Percentiles rank a stretch among this genome's conserved stretches.
Evolutionary conservation across 2,113 vertebrate species (phyloP).

Genomic region (Archilochus colubris): DNA sequence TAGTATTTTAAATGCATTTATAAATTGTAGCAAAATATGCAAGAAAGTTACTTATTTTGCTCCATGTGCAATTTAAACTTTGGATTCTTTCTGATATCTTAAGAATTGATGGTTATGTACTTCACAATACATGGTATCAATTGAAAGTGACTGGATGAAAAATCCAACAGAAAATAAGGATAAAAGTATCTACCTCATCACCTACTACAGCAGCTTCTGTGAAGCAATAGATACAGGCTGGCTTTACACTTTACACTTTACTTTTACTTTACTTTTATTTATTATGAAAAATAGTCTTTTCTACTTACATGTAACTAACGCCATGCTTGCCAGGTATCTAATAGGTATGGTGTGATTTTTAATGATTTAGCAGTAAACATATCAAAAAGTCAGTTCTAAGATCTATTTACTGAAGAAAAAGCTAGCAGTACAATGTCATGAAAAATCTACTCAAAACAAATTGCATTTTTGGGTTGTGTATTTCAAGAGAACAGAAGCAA

Average conservation of each 20-base stretch:
- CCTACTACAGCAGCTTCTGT: background rate
- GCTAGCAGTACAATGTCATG: background rate
- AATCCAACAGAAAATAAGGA: background rate
- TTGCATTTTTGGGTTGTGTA: background rate
- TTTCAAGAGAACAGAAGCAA: conserved; percentile 10
- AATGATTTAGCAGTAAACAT: background rate
- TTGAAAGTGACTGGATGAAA: background rate
- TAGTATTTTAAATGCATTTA: background rate
- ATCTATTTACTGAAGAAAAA: background rate
- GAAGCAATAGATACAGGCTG: background rate
- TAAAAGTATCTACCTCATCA: background rate
- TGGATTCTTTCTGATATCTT: background rate
- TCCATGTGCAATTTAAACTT: background rate
- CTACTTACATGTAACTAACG: background rate
- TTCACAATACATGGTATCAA: background rate
- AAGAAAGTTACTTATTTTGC: background rate
- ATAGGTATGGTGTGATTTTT: background rate
- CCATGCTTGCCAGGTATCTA: background rate
- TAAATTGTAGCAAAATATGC: background rate
- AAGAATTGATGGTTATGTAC: background rate
- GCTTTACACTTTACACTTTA: background rate
- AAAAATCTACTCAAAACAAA: background rate
- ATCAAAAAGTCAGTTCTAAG: background rate
- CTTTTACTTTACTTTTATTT: no score
- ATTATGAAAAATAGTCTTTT: background rate